Percentiles rank a stretch among this genome's conserved stretches.
phyloP scores from a whole-genome alignment of 2,797 vertebrate species.

The Pygocentrus nattereri region DNA sequence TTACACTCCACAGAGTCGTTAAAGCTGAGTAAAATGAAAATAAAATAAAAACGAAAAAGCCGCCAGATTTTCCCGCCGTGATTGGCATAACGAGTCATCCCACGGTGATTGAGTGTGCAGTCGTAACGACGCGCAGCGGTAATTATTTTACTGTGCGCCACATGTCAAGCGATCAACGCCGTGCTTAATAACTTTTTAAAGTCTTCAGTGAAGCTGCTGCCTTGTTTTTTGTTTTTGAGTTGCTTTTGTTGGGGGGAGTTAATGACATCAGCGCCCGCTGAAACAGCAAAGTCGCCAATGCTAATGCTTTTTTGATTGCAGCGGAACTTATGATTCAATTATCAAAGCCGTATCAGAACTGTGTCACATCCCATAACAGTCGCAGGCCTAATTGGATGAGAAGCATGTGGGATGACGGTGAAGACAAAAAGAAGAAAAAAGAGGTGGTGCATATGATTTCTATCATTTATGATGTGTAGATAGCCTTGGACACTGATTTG shows the following conservation, averaged over 20 bases:
- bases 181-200: constrained; percentile 27
- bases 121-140: constrained; percentile 22
- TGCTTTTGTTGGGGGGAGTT: constrained; percentile 14
- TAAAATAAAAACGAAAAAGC: background rate
- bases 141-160: constrained; percentile 46
- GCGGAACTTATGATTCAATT: constrained; percentile 57
- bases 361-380: constrained; percentile 46
- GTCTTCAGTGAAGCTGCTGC: constrained; percentile 27
- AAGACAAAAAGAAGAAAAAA: background rate
- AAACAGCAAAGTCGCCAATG: constrained; percentile 22
- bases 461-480: background rate
- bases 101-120: constrained; percentile 17
- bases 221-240: constrained; percentile 20
- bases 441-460: background rate
- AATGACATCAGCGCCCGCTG: constrained; percentile 30
- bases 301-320: constrained; percentile 56
- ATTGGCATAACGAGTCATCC: constrained; percentile 28
- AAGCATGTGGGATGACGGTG: constrained; percentile 15
- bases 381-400: constrained; percentile 43
- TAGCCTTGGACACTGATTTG: background rate
- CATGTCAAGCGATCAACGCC: constrained; percentile 48
- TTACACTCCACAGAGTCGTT: background rate
- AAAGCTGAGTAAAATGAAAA: constrained; percentile 12
- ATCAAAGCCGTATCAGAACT: constrained; percentile 49
- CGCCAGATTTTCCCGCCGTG: constrained; percentile 2